Evolutionary conservation across 2,888 invertebrate genomes (phyloP), one percentile per base, ranked within the genome.

Genomic region (Mimachlamys varia): DNA sequence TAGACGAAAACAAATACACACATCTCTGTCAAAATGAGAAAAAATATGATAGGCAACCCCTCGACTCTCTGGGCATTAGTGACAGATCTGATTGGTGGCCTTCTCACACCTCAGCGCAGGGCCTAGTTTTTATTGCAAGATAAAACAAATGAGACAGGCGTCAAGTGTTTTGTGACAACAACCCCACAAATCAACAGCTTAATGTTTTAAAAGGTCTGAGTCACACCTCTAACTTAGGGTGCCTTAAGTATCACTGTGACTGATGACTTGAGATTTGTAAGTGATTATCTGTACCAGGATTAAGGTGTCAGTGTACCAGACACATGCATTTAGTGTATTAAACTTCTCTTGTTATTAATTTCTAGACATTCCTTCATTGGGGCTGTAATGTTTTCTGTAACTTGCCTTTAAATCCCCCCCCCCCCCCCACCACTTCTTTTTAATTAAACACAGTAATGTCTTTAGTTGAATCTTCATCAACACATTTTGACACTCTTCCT

Each of bases 161-260:
- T 76, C 76, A 33, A 76, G 76, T 12, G 76, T 33, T 33, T 27
- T 76, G 22, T 27, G 76, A 76, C 76, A 76, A 76, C 76, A 76
- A 27, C 76, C 0, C 76, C 76, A 76, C 76, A 76, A 76, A 76
- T 76, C 76, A 76, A 76, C 76, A 76, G 76, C 27, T 76, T 76
- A 76, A 76, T 76, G 76, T 76, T 76, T 27, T 76, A 76, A 76
- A 76, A 33, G 76, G 76, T 15, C 33, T 76, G 76, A 76, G 13
- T 76, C 76, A 76, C 76, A 76, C 33, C 76, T 76, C 33, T 27
- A 10, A 76, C 27, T 27, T 76, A 13, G 33, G 53, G 76, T 27
- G 33, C 12, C 4, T 76, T 27, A 33, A 10, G 76, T 44, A 44
- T 44, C 44, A 44, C 44, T 44, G 19, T 27, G 22, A 76, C 33